Base-by-base conservation (phyloP, 1,140 invertebrate genomes). In the Hylaeus volcanicus region DNA sequence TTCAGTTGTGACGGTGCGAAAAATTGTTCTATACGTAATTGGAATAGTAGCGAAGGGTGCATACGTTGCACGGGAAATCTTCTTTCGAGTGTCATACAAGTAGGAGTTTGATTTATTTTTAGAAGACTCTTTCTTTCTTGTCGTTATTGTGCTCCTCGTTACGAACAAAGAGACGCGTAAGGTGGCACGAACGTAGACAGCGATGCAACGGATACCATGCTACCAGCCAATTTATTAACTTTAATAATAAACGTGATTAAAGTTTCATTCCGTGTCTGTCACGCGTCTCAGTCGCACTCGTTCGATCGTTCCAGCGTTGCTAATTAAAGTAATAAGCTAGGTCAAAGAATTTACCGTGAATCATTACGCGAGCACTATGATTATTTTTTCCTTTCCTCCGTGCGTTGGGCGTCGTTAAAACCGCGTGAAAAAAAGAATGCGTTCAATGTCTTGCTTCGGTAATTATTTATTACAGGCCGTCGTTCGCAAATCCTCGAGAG, bases 301-400 rank as follows among this genome's bases (percentile, higher is more conserved):
- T 48, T 53, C 56, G 39, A 45, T 61, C 41, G 51, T 65, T 64
- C 41, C 9, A 5, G 1, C 15, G 77, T 39, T 56, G 26, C 26
- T 79, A 79, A 79, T 79, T 79, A 79, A 79, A 56, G 70, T 79
- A 79, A 79, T 74, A 79, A 79, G 77, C 77, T 79, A 65, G 77
- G 77, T 79, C 77, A 79, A 79, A 73, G 77, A 73, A 79, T 79
- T 79, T 73, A 79, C 77, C 60, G 77, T 48, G 70, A 79, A 79
- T 80, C 79, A 55, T 80, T 75, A 80, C 73, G 37, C 73, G 48
- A 55, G 37, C 63, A 14, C 79, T 69, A 51, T 61, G 73, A 80
- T 75, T 75, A 75, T 26, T 74, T 63, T 14, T n/a, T 37, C 37
- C 71, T 26, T 45, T 15, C 26, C 43, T 26, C 41, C 51, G 4